Percentiles rank a stretch among this genome's conserved stretches.
These are phyloP conservation scores for Sitobion miscanthi DNA, from an alignment of 1,140 invertebrate species.

Conservation along the genomic window DNA sequence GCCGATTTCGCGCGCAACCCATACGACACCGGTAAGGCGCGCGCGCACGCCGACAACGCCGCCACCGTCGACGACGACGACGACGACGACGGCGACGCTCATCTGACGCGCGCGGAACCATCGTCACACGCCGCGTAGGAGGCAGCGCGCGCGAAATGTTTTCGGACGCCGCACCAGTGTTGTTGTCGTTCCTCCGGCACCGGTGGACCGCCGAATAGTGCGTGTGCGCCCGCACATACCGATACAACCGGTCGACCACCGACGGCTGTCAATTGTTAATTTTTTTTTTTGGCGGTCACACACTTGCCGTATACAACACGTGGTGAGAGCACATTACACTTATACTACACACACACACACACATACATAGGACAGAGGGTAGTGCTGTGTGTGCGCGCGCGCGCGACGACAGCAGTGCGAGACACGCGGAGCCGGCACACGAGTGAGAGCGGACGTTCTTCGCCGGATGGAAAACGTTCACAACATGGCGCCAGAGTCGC, in stretches of 20 bases:
- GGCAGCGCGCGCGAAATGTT: background rate
- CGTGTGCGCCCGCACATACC: background rate
- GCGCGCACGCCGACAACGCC: background rate
- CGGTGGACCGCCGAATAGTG: background rate
- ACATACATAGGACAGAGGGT: too few relatives aligned
- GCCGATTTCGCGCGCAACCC: conserved; percentile 29
- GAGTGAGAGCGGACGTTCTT: background rate
- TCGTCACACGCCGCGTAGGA: background rate
- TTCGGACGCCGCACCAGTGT: background rate
- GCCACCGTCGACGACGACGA: background rate
- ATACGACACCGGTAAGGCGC: conserved; percentile 5
- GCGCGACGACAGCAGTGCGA: background rate
- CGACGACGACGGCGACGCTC: background rate
- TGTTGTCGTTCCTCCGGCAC: conserved; percentile 20
- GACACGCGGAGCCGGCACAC: background rate
- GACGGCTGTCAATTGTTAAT: background rate
- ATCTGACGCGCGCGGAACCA: background rate
- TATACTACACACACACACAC: too few relatives aligned
- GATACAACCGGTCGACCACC: background rate
- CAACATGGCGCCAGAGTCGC: conserved; percentile 50
- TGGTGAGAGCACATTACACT: background rate
- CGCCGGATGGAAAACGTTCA: conserved; percentile 33
- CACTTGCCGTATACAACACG: background rate
- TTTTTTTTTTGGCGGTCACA: background rate
- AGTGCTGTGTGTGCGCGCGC: background rate